Evolutionary conservation across 2,113 vertebrate genomes (phyloP), one percentile per base, ranked within the genome.

Genomic region (Haemorhous mexicanus): DNA sequence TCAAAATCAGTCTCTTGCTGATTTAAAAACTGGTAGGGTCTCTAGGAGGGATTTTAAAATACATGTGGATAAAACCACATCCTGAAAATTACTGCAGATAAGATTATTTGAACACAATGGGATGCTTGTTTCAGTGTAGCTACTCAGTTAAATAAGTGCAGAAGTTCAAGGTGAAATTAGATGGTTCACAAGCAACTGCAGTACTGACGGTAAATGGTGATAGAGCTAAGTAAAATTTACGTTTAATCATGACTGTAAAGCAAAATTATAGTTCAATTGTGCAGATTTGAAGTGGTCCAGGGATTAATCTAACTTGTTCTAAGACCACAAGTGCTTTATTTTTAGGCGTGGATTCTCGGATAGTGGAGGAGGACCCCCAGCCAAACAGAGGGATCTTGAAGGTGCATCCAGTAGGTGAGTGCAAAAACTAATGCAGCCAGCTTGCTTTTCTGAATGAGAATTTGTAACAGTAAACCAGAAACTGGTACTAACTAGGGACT

Each of bases 301-400:
- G 43, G 30, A 17, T 77, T 86, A 55, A 22, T n/a, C 21, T 52
- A n/a, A 33, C 7, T 66, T 91, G 8, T 50, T 83, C 35, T 58
- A 39, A 77, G 20, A 69, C 41, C 11, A 26, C 46, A n/a, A 47
- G 37, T 50, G 61, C 67, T 97, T 92, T 62, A 46, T 67, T 93
- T 90, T 24, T 77, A 99, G 99, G 98, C 99, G 99, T 98, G 99
- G 99, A 99, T 98, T 99, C 99, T 99, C 99, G 47, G 99, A 99
- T 93, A 98, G 98, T 66, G 98, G 98, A 98, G 98, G 97, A 98
- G 99, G 99, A 98, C 99, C 99, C 98, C 99, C 99, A 99, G 99
- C 99, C 97, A 99, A 99, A 97, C 99, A 99, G 97, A 98, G 99
- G 97, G 99, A 99, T 96, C 98, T 99, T 27, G 99, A 99, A 97